Evolutionary conservation across 1,140 invertebrate species (phyloP), one percentile per base, ranked within the genome.

Genomic region (Proales similis): DNA sequence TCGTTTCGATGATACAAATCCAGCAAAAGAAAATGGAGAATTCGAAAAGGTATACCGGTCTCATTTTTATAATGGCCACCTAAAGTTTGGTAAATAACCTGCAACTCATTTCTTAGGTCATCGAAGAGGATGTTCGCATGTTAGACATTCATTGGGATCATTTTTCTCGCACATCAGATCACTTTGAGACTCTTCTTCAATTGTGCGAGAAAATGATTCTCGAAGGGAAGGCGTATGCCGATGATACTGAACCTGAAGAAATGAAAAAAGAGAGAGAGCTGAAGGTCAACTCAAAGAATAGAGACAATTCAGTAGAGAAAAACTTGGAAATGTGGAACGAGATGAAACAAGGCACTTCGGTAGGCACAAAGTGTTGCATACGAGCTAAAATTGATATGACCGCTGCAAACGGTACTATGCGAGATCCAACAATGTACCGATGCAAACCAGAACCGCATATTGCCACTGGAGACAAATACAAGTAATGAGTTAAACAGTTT

Each of bases 1-100:
- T 90, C 81, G 95, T 67, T 99, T 99, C 78, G 95, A 99, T 79
- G 95, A 99, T 71, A 99, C 95, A 5, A 99, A 99, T 79, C 95
- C 95, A 30, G 93, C 90, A 3, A 99, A 99, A 73, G 95, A 99
- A 72, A 90, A 93, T 71, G 85, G 85, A n/a, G 87, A 97, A 68
- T 99, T 94, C 80, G 95, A 99, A 74, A 83, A 93, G 79, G n/a
- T n/a, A n/a, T n/a, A n/a, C n/a, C n/a, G n/a, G n/a, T n/a, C 82
- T 81, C 66, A 51, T 42, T 32, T 27, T 24, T 12, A 20, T 33
- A 17, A 11, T 29, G n/a, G 2, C 27, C 29, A 14, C 62, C 14
- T 9, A 4, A 9, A 61, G 32, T 32, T 0, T 22, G 0, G 9
- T 27, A 22, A 60, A 14, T 46, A 27, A 33, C 26, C 36, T 12